Percentiles rank a stretch among this genome's conserved stretches.
These are phyloP conservation scores for Eupsilia transversa DNA, from an alignment of 2,888 invertebrate species.

Conservation along the genomic window DNA sequence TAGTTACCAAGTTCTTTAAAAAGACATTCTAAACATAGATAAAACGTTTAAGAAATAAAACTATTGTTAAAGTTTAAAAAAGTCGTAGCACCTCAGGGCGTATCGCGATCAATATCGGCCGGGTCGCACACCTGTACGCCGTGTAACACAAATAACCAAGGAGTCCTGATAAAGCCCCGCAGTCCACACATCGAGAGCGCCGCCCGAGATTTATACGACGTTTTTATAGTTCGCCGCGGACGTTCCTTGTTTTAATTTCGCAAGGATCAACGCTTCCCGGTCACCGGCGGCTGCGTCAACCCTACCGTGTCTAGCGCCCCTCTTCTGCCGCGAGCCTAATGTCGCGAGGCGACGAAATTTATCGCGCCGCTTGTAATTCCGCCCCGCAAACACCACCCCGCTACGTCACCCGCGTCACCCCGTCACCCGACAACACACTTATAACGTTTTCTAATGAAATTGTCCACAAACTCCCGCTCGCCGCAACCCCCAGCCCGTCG, in stretches of 20 bases:
- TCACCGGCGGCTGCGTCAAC: conserved; percentile 67
- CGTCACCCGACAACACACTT: conserved; percentile 87
- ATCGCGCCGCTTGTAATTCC: conserved; percentile 89
- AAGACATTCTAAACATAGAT: conserved; percentile 16
- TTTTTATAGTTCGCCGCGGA: conserved; percentile 86
- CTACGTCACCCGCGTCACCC: conserved; percentile 82
- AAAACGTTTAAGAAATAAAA: conserved; percentile 43
- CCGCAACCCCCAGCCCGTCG: conserved; percentile 86
- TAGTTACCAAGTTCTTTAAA: neutral
- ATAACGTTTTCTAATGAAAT: conserved; percentile 91
- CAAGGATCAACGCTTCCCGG: conserved; percentile 81
- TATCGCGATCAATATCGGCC: conserved; percentile 77
- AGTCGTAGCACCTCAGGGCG: conserved; percentile 65
- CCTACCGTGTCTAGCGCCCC: conserved; percentile 73
- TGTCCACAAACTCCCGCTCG: conserved; percentile 88
- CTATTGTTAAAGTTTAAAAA: conserved; percentile 61
- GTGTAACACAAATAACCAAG: conserved; percentile 82
- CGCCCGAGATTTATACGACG: conserved; percentile 85
- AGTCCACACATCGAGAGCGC: conserved; percentile 81
- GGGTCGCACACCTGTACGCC: conserved; percentile 78
- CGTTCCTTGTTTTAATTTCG: conserved; percentile 88
- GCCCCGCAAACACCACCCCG: conserved; percentile 79
- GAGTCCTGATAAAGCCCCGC: conserved; percentile 80
- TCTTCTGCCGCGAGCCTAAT: conserved; percentile 85
- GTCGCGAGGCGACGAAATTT: conserved; percentile 89